Conservation (phyloP, 2,797 vertebrate species). For the Xenops minutus region DNA sequence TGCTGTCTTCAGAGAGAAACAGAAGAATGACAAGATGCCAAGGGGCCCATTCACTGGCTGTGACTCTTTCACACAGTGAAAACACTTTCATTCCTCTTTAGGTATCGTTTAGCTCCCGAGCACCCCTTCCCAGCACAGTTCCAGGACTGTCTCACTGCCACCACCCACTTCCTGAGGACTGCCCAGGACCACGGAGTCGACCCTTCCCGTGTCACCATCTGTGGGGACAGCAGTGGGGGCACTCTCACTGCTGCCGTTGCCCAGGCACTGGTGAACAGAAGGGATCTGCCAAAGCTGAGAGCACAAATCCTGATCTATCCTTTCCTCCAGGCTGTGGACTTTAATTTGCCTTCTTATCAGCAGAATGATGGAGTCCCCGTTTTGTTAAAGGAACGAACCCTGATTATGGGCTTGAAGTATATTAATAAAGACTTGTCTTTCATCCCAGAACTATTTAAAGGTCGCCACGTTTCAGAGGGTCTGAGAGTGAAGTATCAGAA, state of each 20-base stretch:
- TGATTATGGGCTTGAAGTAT: conserved; percentile 73
- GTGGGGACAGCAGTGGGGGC: conserved; percentile 84
- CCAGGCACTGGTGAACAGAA: conserved; percentile 67
- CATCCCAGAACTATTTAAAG: conserved; percentile 54
- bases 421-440: conserved; percentile 62
- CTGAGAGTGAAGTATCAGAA: conserved; percentile 71
- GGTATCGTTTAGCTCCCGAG: conserved; percentile 81
- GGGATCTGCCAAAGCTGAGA: conserved; percentile 79
- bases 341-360: conserved; percentile 86
- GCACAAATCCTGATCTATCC: conserved; percentile 87
- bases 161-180: conserved; percentile 81
- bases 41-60: accelerated
- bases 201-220: conserved; percentile 75
- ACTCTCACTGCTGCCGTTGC: conserved; percentile 75
- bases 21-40: background rate
- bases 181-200: conserved; percentile 80
- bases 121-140: conserved; percentile 75
- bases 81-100: conserved; percentile 12
- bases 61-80: background rate
- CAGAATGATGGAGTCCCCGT: conserved; percentile 80
- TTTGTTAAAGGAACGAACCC: conserved; percentile 65
- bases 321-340: conserved; percentile 78
- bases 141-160: conserved; percentile 78
- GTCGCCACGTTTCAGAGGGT: conserved; percentile 75
- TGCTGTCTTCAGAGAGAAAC: background rate